Evolutionary conservation across 1,140 invertebrate species (phyloP).

Genomic region (Teleopsis dalmanni): DNA sequence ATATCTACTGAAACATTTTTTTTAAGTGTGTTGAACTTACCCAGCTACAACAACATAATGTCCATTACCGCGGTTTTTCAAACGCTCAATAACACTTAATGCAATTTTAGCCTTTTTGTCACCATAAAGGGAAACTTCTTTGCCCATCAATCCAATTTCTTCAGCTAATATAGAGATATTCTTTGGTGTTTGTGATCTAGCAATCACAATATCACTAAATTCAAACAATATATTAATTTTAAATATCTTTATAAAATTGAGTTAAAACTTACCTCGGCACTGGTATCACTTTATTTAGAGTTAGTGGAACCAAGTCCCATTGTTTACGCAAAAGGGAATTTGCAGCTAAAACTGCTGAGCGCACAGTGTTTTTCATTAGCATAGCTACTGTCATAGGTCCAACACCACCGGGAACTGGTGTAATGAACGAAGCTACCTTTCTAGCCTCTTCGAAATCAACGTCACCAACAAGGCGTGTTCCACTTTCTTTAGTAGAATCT

Average conservation of each 20-base stretch:
- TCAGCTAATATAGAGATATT: slow-evolving; percentile 66
- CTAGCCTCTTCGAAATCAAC: slow-evolving; percentile 79
- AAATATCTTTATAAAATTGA: background rate
- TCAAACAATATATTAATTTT: background rate
- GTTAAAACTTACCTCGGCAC: slow-evolving; percentile 57
- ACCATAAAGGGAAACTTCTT: slow-evolving; percentile 86
- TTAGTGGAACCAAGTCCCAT: slow-evolving; percentile 61
- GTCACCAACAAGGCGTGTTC: slow-evolving; percentile 87
- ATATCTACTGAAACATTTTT: no score
- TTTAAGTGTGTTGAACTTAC: no score
- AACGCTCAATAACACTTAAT: slow-evolving; percentile 69
- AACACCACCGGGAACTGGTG: slow-evolving; percentile 96
- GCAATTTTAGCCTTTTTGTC: slow-evolving; percentile 94
- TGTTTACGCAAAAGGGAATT: slow-evolving; percentile 47
- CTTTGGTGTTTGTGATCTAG: slow-evolving; percentile 81
- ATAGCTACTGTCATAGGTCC: slow-evolving; percentile 98
- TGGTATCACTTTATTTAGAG: slow-evolving; percentile 54
- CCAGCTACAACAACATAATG: slow-evolving; percentile 94
- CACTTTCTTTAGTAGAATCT: slow-evolving; percentile 79
- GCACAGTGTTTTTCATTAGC: slow-evolving; percentile 92
- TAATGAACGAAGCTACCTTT: slow-evolving; percentile 78
- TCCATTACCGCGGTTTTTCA: slow-evolving; percentile 63
- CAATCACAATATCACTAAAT: slow-evolving; percentile 79
- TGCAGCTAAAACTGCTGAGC: slow-evolving; percentile 64
- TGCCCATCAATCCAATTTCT: slow-evolving; percentile 75